These are phyloP conservation scores for human (Homo sapiens) DNA, from an alignment of 2,113 vertebrate genomes.

Conservation along the genomic window GRCh38 chr1:227100501-227101000, in stretches of 20 bases:
- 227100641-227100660: neutral
- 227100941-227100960: neutral
- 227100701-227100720: neutral
- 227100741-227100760: neutral
- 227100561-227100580: neutral
- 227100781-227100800: neutral
- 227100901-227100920: neutral
- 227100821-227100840: neutral
- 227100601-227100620: neutral
- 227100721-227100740: neutral
- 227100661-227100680: neutral
- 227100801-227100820: neutral
- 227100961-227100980: constrained; percentile 73
- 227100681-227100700: neutral
- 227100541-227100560: neutral
- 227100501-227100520: neutral
- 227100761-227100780: neutral
- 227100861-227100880: neutral
- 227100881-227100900: neutral
- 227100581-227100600: neutral
- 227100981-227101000: constrained; percentile 94
- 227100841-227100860: neutral
- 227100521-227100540: neutral
- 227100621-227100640: neutral
- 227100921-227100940: neutral